Percentiles rank a stretch among this genome's conserved stretches.
These are phyloP conservation scores for Heteromurus nitidus DNA, from an alignment of 2,888 invertebrate species.

Conservation along the genomic window DNA sequence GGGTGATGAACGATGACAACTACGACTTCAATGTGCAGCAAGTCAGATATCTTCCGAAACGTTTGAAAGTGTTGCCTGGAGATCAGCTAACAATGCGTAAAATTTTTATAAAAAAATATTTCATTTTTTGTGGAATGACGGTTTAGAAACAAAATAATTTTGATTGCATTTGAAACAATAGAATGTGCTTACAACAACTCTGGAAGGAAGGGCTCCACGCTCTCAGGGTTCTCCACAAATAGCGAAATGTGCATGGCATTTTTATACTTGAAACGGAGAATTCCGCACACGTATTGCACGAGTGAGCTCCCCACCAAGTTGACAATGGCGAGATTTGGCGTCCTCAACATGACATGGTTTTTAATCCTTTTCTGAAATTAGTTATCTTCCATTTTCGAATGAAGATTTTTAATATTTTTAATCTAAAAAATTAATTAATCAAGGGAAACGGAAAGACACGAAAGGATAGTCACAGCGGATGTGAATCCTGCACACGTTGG, in stretches of 20 bases:
- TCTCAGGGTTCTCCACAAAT: neutral
- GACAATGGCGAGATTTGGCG: neutral
- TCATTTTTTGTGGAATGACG: too few relatives aligned
- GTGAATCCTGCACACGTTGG: neutral
- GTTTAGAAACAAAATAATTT: too few relatives aligned
- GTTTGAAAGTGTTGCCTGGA: slow-evolving; percentile 11
- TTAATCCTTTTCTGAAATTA: too few relatives aligned
- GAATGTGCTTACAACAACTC: neutral
- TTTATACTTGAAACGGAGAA: neutral
- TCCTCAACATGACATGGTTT: slow-evolving; percentile 3
- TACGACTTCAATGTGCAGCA: slow-evolving; percentile 30
- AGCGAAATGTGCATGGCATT: neutral
- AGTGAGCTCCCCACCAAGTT: neutral
- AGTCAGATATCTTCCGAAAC: neutral
- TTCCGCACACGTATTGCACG: neutral
- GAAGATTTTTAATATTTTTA: too few relatives aligned
- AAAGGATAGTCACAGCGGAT: neutral
- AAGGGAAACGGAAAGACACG: neutral
- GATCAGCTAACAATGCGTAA: slow-evolving; percentile 40
- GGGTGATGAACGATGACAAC: neutral
- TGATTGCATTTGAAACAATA: too few relatives aligned
- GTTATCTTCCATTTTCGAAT: too few relatives aligned
- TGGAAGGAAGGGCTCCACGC: neutral
- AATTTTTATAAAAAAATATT: too few relatives aligned
- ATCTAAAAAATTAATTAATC: too few relatives aligned